phyloP scores from a whole-genome alignment of 2,888 invertebrate species.

The Oligia fasciuncula region DNA sequence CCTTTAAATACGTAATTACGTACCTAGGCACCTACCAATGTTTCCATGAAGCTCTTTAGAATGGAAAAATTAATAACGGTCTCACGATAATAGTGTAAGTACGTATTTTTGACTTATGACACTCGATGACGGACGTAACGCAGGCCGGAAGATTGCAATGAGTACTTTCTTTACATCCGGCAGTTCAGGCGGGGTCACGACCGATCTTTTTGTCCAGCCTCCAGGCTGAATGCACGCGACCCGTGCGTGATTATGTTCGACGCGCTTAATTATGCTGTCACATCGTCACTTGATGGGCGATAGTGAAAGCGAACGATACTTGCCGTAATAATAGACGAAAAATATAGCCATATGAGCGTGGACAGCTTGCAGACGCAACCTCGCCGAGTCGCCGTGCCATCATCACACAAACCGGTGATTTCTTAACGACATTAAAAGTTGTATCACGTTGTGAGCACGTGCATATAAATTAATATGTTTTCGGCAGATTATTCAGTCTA shows the following conservation, averaged over 20 bases:
- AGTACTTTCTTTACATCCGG: constrained; percentile 88
- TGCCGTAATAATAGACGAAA: constrained; percentile 81
- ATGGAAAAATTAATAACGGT: constrained; percentile 6
- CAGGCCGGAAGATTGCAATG: constrained; percentile 73
- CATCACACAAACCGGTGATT: constrained; percentile 66
- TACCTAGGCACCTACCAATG: not conserved
- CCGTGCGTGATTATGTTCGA: constrained; percentile 86
- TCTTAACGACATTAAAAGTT: constrained; percentile 60
- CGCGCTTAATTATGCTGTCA: constrained; percentile 90
- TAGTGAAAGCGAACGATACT: constrained; percentile 87
- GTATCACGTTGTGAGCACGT: constrained; percentile 71
- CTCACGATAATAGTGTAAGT: constrained; percentile 17
- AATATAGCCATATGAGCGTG: constrained; percentile 51
- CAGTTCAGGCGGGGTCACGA: constrained; percentile 86
- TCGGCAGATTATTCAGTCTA: constrained; percentile 63
- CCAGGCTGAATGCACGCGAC: constrained; percentile 79
- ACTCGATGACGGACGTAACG: constrained; percentile 58
- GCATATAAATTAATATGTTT: constrained; percentile 69
- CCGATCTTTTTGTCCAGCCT: constrained; percentile 85
- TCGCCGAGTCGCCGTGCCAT: constrained; percentile 58
- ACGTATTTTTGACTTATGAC: constrained; percentile 46
- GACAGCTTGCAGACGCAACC: constrained; percentile 48
- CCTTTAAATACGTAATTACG: not conserved
- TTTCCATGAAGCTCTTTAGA: constrained; percentile 18
- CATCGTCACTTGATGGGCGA: constrained; percentile 86